A percentile compares a stretch with the other conserved stretches of the same genome.
phyloP scores from a whole-genome alignment of 2,797 vertebrate species.

The Micropoecilia bifurca region DNA sequence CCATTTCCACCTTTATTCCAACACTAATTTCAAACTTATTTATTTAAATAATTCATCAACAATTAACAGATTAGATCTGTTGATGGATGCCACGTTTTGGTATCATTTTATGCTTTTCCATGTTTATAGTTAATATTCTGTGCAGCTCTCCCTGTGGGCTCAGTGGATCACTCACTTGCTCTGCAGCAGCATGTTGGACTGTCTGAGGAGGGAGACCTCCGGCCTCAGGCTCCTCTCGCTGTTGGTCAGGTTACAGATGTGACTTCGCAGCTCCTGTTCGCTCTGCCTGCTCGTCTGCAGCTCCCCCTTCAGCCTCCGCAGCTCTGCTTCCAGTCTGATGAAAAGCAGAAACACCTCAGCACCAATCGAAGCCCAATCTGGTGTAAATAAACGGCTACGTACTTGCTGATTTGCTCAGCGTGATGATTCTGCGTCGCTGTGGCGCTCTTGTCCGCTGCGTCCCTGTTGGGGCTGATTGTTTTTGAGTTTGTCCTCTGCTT shows the following conservation, averaged over 20 bases:
- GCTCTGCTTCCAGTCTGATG: conserved; percentile 82
- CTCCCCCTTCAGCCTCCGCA: conserved; percentile 81
- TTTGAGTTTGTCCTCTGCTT: conserved; percentile 78
- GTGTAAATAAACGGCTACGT: neutral
- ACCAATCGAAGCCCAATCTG: neutral
- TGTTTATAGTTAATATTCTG: conserved; percentile 26
- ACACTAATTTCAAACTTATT: neutral
- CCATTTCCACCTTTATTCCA: too few species aligned
- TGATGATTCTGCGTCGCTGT: conserved; percentile 70
- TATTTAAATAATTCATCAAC: neutral
- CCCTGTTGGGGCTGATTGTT: conserved; percentile 76
- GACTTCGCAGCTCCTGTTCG: conserved; percentile 85
- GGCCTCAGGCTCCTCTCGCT: conserved; percentile 85
- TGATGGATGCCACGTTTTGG: neutral
- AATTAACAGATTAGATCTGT: neutral
- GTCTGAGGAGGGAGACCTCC: conserved; percentile 83
- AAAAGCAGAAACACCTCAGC: neutral
- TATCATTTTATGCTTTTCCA: neutral
- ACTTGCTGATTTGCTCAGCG: conserved; percentile 81
- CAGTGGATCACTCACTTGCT: conserved; percentile 79
- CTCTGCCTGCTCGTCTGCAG: conserved; percentile 82
- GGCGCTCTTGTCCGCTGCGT: conserved; percentile 63
- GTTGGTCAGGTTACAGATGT: conserved; percentile 86
- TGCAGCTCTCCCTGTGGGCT: neutral
- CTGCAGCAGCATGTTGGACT: conserved; percentile 86